phyloP scores from a whole-genome alignment of 2,113 vertebrate species.

The Lipotes vexillifer region DNA sequence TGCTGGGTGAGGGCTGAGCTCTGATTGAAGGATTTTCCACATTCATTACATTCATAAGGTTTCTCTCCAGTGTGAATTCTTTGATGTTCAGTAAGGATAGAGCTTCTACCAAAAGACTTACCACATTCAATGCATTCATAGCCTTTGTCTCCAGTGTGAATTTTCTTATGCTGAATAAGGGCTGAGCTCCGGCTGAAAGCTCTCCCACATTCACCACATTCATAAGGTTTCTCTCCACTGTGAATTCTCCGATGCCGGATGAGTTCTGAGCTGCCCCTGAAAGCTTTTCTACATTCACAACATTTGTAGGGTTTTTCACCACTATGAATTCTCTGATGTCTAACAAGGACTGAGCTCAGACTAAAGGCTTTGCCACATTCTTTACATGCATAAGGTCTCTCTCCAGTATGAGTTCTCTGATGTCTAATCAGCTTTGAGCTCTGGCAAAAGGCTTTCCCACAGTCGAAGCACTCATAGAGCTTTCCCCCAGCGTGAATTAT shows the following conservation, averaged over 20 bases:
- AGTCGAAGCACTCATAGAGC: conserved; percentile 56
- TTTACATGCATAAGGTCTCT: conserved; percentile 69
- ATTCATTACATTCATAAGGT: conserved; percentile 58
- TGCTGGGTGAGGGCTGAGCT: conserved; percentile 60
- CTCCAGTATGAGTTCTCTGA: conserved; percentile 70
- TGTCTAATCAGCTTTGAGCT: conserved; percentile 69
- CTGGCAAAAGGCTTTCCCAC: conserved; percentile 67
- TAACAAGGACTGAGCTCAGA: conserved; percentile 61
- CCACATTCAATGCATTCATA: conserved; percentile 65
- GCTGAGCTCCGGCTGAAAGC: conserved; percentile 60
- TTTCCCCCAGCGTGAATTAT: conserved; percentile 17
- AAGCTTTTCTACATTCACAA: conserved; percentile 65
- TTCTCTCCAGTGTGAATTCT: conserved; percentile 68
- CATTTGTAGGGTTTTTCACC: conserved; percentile 69
- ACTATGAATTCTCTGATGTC: conserved; percentile 68
- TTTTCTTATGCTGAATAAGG: conserved; percentile 63
- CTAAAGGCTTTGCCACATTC: conserved; percentile 71
- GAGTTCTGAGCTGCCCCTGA: conserved; percentile 62
- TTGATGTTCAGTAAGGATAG: conserved; percentile 59
- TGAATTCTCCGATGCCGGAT: conserved; percentile 60
- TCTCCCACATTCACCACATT: conserved; percentile 67
- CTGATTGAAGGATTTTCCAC: conserved; percentile 65
- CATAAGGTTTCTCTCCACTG: conserved; percentile 64
- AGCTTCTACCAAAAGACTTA: conserved; percentile 59
- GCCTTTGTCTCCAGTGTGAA: conserved; percentile 63